Base-by-base conservation (phyloP, 2,113 vertebrate genomes). In the Cottus gobio region DNA sequence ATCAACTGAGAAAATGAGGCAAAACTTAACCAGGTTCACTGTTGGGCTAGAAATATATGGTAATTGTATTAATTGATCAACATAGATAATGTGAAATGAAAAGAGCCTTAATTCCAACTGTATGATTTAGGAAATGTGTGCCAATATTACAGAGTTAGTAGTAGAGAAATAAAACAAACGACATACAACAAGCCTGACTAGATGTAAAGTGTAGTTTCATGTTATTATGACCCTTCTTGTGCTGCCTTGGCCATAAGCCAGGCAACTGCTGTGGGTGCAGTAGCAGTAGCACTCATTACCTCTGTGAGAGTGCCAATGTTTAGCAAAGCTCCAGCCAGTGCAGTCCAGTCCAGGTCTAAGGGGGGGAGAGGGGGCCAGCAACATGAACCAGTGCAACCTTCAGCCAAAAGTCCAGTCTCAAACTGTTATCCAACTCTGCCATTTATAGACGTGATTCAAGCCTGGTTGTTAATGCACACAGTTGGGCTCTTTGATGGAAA, bases 341-440 rank as follows among this genome's bases (percentile, higher is more conserved):
- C 57, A 64, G 79, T 57, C 42, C 37, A 71, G 76, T 71, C 79
- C 82, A 78, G 58, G 54, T 89, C 69, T 63, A 52, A 66, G 68
- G 64, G 74, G 75, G 82, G 42, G 4, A 71, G 73, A 72, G 65
- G 84, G 70, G 78, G 82, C 34, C 22, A 78, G 88, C 87, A 93
- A 93, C 88, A 87, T 71, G 89, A 93, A 88, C 83, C 75, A 50
- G 42, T 50, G 79, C 84, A 93, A 89, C 85, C 83, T 87, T 88
- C 85, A 90, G 77, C 87, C 90, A 93, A 91, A 91, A 87, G 85
- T 92, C 82, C 83, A 67, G 72, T 93, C 91, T 91, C 90, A 93
- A 91, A 92, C 92, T 90, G 82, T 90, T 90, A 75, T 94, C 91
- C 90, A 91, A 81, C 82, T 87, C 79, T 90, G 87, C 91, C 90